Evolutionary conservation across 2,888 invertebrate species (phyloP).

Genomic region (Tortrix viridana): DNA sequence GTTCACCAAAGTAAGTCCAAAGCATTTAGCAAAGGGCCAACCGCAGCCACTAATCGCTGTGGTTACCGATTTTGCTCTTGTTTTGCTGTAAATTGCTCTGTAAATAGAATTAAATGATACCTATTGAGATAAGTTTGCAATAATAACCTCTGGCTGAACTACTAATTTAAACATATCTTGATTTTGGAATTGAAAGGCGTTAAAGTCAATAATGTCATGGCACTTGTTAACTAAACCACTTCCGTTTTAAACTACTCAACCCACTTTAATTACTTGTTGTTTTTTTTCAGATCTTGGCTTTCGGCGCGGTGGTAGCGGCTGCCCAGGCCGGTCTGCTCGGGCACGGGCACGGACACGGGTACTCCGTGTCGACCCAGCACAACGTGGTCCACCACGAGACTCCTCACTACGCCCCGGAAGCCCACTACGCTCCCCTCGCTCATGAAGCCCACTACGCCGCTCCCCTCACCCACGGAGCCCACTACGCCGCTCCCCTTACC

Average conservation of each 20-base stretch:
- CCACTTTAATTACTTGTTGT: background rate
- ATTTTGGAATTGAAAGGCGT: slow-evolving; percentile 19
- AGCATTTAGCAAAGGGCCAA: slow-evolving; percentile 46
- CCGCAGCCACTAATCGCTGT: slow-evolving; percentile 38
- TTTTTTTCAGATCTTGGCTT: slow-evolving; percentile 61
- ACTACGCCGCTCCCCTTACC: slow-evolving; percentile 50
- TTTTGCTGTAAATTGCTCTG: slow-evolving; percentile 20
- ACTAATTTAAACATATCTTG: slow-evolving; percentile 15
- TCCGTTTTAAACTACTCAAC: background rate
- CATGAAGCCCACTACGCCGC: slow-evolving; percentile 41
- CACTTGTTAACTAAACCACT: background rate
- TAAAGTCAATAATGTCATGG: slow-evolving; percentile 14
- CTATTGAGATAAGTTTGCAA: slow-evolving; percentile 22
- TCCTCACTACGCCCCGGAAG: slow-evolving; percentile 37
- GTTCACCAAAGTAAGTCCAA: slow-evolving; percentile 75
- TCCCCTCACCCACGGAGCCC: slow-evolving; percentile 43
- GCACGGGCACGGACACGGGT: slow-evolving; percentile 59
- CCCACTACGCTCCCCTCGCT: slow-evolving; percentile 36
- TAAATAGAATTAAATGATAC: slow-evolving; percentile 34
- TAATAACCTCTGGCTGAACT: slow-evolving; percentile 17
- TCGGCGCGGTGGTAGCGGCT: slow-evolving; percentile 69
- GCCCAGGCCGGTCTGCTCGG: slow-evolving; percentile 79
- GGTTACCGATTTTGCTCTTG: slow-evolving; percentile 16
- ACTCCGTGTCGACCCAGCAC: slow-evolving; percentile 53
- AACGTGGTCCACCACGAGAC: slow-evolving; percentile 51